Evolutionary conservation across 2,888 invertebrate species (phyloP), one percentile per base, ranked within the genome.

Genomic region (Phorcus lineatus): DNA sequence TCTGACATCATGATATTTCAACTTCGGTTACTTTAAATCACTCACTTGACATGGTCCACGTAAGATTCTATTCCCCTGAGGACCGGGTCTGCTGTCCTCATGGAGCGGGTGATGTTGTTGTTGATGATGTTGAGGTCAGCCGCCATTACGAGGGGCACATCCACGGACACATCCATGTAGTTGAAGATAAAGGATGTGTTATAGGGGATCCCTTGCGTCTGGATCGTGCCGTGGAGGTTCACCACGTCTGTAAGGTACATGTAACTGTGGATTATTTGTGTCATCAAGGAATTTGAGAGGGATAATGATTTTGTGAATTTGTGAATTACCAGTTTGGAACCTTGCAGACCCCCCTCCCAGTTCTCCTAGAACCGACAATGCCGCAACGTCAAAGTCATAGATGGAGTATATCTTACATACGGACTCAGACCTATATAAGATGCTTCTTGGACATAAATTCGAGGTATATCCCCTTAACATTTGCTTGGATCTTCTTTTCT

Each of bases 181-280:
- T 89, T 89, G 81, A 86, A 87, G 22, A 87, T 52, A 2, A 84
- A 74, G 19, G 84, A 82, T 11, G 86, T 82, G 54, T 78, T 62
- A 19, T 74, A 28, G 1, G 78, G 66, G 9, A 84, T 77, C 7
- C 80, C 79, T 6, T 70, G 62, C 1, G 86, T 82, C 57, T 84
- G 81, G 79, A 89, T 82, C 13, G 84, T 83, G 7, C 89, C 89
- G 54, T 86, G 84, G 47, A 88, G 83, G 6, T 87, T 86, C 22
- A 89, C 83, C 19, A 89, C 87, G 76, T 89, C 89, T 89, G 83
- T 11, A 82, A 81, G 55, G 70, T n/a, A n/a, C n/a, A n/a, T n/a
- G n/a, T 2, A 76, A 31, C 55, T 1, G 6, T 57, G 3, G 9
- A 57, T 57, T 9, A 57, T 1, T 24, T 19, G 57, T 7, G 4